phyloP scores from a whole-genome alignment of 2,113 vertebrate genomes.

The Cavia porcellus region DNA sequence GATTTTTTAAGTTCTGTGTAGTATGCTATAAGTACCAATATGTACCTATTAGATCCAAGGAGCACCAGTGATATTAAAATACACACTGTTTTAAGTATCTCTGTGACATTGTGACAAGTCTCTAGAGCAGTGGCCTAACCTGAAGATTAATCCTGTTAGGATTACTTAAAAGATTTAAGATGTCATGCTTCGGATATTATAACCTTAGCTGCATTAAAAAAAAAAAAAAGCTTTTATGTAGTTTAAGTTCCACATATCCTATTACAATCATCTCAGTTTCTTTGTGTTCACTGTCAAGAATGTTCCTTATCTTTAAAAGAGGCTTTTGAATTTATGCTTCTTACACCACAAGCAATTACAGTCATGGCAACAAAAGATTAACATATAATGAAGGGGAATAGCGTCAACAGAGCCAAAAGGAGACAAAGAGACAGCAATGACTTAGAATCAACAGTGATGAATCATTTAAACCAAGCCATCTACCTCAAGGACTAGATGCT shows the following conservation, averaged over 20 bases:
- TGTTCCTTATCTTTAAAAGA: slow-evolving; percentile 50
- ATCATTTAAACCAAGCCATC: background rate
- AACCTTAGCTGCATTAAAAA: background rate
- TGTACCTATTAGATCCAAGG: background rate
- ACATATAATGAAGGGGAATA: background rate
- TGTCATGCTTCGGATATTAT: slow-evolving; percentile 27
- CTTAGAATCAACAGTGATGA: slow-evolving; percentile 32
- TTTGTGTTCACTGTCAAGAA: background rate
- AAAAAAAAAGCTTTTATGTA: background rate
- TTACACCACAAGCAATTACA: slow-evolving; percentile 16
- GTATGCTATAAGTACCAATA: background rate
- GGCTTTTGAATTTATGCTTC: slow-evolving; percentile 36
- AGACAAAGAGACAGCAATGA: background rate
- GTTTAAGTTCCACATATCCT: slow-evolving; percentile 12
- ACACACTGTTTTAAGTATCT: background rate
- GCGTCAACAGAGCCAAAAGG: slow-evolving; percentile 15
- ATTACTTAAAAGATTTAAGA: slow-evolving; percentile 61
- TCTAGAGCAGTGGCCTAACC: background rate
- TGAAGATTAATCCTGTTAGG: slow-evolving; percentile 27
- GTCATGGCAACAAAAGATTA: background rate
- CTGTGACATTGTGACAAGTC: background rate
- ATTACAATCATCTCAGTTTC: background rate
- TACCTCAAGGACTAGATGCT: background rate
- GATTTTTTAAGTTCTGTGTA: background rate
- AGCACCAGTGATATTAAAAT: background rate